Conservation (phyloP, 2,888 invertebrate species). For the Gastrophysa polygoni region DNA sequence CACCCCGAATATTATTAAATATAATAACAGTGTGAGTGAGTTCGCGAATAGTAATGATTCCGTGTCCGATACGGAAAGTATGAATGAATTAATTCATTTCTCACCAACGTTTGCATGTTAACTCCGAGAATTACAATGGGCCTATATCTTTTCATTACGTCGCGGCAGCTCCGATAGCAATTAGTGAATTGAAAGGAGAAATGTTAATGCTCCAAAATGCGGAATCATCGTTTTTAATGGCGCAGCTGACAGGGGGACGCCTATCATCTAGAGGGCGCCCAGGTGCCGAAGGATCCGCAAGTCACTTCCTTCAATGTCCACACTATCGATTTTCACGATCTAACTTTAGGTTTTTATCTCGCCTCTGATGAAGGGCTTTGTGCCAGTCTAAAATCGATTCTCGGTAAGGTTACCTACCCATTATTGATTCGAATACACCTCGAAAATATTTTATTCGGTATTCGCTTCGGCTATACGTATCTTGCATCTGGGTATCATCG, state of each 20-base stretch:
- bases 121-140: conserved; percentile 24
- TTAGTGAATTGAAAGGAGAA: conserved; percentile 41
- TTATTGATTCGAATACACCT: no score
- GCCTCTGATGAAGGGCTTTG: conserved; percentile 21
- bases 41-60: not conserved
- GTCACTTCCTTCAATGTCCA: conserved; percentile 44
- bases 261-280: conserved; percentile 46
- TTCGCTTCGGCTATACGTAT: no score
- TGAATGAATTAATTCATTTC: conserved; percentile 15
- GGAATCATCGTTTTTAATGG: conserved; percentile 52
- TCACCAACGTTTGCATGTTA: conserved; percentile 27
- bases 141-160: conserved; percentile 31
- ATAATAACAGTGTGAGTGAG: not conserved
- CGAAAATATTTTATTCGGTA: no score
- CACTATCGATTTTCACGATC: conserved; percentile 36
- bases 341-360: conserved; percentile 27
- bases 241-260: conserved; percentile 48
- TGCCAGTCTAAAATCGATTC: conserved; percentile 13
- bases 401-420: no score
- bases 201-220: conserved; percentile 40
- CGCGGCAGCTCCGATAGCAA: conserved; percentile 38
- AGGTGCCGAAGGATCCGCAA: conserved; percentile 47
- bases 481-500: no score
- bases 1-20: not conserved
- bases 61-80: not conserved